Percentiles rank a stretch among this genome's conserved stretches.
Evolutionary conservation across 2,113 vertebrate species (phyloP).

Genomic region (Campylomormyrus numenius): DNA sequence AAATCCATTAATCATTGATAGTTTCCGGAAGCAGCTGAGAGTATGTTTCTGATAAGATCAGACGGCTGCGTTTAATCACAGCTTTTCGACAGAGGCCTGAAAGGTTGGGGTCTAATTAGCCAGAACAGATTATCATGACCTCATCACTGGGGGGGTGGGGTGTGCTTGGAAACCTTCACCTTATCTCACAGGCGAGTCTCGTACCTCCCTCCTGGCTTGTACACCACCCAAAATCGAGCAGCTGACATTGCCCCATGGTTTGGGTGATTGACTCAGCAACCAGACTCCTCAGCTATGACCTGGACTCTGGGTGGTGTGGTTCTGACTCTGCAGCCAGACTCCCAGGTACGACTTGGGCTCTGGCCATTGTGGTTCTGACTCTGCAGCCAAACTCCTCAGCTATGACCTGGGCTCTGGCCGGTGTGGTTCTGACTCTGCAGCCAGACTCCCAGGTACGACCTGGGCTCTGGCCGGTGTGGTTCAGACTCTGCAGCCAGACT

Average conservation of each 20-base stretch:
- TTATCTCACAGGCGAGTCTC: background rate
- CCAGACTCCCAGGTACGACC: no score
- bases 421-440: no score
- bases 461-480: no score
- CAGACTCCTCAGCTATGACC: background rate
- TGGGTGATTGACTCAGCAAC: background rate
- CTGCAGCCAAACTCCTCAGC: no score
- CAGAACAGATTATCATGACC: constrained; percentile 14
- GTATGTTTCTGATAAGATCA: constrained; percentile 11
- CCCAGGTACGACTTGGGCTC: background rate
- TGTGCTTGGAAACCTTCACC: background rate
- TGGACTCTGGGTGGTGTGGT: background rate
- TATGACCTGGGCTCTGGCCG: no score
- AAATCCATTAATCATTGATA: constrained; percentile 9
- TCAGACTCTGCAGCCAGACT: no score
- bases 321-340: background rate
- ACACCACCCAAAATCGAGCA: background rate
- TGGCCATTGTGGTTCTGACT: background rate
- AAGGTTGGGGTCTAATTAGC: background rate
- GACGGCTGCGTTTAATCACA: background rate
- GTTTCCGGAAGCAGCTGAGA: background rate
- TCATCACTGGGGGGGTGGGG: background rate
- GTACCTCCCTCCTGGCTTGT: background rate
- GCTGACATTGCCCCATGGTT: background rate
- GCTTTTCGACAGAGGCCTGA: background rate